phyloP scores from a whole-genome alignment of 2,113 vertebrate genomes.

The Oryzias celebensis region DNA sequence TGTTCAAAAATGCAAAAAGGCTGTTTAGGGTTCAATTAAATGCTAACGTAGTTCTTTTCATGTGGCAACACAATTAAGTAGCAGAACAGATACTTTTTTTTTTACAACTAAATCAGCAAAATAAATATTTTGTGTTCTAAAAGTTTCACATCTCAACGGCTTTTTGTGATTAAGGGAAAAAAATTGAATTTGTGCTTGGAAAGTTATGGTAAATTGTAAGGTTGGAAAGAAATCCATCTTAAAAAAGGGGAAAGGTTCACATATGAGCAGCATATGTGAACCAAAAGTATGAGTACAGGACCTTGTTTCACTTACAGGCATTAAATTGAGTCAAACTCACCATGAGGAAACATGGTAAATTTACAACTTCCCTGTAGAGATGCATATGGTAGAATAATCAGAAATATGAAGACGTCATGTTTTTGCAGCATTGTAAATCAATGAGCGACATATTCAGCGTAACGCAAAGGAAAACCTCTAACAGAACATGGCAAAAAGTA shows the following conservation, averaged over 20 bases:
- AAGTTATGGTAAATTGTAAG: neutral
- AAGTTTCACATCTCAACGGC: too few relatives aligned
- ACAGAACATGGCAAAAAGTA: neutral
- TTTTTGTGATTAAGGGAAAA: too few relatives aligned
- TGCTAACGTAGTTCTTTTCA: conserved; percentile 3
- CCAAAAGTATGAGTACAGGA: neutral
- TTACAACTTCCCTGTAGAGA: conserved; percentile 7
- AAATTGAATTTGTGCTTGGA: too few relatives aligned
- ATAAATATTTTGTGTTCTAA: too few relatives aligned
- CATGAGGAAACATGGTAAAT: conserved; percentile 5
- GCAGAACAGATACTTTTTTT: neutral
- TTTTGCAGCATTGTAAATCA: neutral
- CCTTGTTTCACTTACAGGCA: conserved; percentile 21
- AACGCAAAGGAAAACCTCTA: neutral
- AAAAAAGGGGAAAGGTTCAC: neutral
- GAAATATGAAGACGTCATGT: neutral
- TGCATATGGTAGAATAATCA: conserved; percentile 11
- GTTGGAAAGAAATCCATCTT: neutral
- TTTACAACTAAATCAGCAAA: neutral
- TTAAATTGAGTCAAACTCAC: conserved; percentile 9
- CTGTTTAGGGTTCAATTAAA: conserved; percentile 9
- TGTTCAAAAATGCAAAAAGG: conserved; percentile 8
- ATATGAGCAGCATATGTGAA: conserved; percentile 26
- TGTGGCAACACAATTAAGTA: neutral
- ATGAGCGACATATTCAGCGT: neutral